Percentiles rank a stretch among this genome's conserved stretches.
Conservation (phyloP, 2,113 vertebrate species). For the pig (Sus scrofa) region T2T-Sscrofa CM000817.6:140839001-140839500, state of each 20-base stretch:
- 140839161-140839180: slow-evolving; percentile 85
- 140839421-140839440: not conserved
- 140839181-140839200: slow-evolving; percentile 86
- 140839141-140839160: slow-evolving; percentile 90
- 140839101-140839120: slow-evolving; percentile 86
- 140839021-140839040: slow-evolving; percentile 2
- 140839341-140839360: slow-evolving; percentile 81
- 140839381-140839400: slow-evolving; percentile 64
- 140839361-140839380: slow-evolving; percentile 76
- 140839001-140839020: slow-evolving; percentile 3
- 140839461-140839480: slow-evolving; percentile 47
- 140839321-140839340: slow-evolving; percentile 77
- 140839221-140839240: slow-evolving; percentile 83
- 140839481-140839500: slow-evolving; percentile 34
- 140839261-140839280: slow-evolving; percentile 87
- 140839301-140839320: slow-evolving; percentile 84
- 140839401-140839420: slow-evolving; percentile 67
- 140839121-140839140: slow-evolving; percentile 86
- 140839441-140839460: slow-evolving; percentile 7
- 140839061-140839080: slow-evolving; percentile 73
- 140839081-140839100: slow-evolving; percentile 78
- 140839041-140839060: slow-evolving; percentile 64
- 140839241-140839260: slow-evolving; percentile 86
- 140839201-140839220: slow-evolving; percentile 86
- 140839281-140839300: slow-evolving; percentile 81